Evolutionary conservation across 2,888 invertebrate genomes (phyloP).

Genomic region (Mythimna lalbum): DNA sequence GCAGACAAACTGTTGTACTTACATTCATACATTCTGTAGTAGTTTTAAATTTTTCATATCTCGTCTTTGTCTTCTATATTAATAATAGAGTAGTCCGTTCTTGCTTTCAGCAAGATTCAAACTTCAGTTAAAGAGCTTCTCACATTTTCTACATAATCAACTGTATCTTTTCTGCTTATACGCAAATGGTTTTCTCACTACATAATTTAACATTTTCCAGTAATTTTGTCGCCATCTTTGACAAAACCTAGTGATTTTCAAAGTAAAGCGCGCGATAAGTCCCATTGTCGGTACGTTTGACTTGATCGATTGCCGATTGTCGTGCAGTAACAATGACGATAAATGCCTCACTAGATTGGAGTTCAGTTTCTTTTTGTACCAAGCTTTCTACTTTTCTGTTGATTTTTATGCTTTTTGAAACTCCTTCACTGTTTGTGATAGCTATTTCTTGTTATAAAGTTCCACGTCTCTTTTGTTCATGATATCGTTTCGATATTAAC

Average conservation of each 20-base stretch:
- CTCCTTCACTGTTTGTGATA: constrained; percentile 34
- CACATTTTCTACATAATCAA: neutral
- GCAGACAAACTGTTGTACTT: too few species aligned
- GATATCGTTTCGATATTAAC: constrained; percentile 3
- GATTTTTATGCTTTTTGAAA: constrained; percentile 47
- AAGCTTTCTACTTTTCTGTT: constrained; percentile 52
- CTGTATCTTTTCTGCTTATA: constrained; percentile 1
- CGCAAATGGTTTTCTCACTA: constrained; percentile 42
- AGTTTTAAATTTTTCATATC: neutral
- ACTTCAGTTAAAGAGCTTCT: neutral
- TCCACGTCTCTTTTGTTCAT: constrained; percentile 6
- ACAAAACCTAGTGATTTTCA: constrained; percentile 72
- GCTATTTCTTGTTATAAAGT: constrained; percentile 34
- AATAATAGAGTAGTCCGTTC: neutral
- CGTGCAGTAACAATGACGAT: constrained; percentile 80
- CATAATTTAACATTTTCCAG: constrained; percentile 46
- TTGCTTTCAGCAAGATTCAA: neutral
- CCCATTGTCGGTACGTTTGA: constrained; percentile 74
- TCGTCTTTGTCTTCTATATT: neutral
- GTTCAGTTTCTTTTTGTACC: constrained; percentile 63
- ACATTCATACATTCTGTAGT: neutral
- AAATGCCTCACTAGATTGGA: constrained; percentile 82
- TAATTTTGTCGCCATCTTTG: constrained; percentile 60
- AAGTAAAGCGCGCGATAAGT: constrained; percentile 75
- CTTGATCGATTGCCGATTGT: constrained; percentile 82